Percentiles rank a stretch among this genome's conserved stretches.
phyloP scores from a whole-genome alignment of 2,797 vertebrate species.

The Trematomus bernacchii region DNA sequence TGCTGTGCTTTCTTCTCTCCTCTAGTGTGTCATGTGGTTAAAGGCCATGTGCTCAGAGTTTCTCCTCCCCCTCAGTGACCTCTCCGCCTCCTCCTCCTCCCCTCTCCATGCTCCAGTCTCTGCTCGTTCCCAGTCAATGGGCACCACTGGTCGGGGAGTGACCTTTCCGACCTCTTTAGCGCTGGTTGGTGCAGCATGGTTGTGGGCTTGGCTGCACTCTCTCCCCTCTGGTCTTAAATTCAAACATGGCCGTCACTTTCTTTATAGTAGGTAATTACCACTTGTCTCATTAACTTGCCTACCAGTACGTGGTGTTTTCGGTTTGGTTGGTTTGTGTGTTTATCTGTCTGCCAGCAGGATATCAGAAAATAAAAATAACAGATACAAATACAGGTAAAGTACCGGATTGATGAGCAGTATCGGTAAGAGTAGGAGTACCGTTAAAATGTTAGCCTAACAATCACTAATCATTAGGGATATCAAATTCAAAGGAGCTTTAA shows the following conservation, averaged over 20 bases:
- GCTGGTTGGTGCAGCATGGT: constrained; percentile 48
- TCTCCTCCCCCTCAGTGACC: constrained; percentile 29
- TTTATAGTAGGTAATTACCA: not conserved
- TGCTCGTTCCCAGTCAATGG: constrained; percentile 58
- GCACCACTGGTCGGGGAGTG: constrained; percentile 19
- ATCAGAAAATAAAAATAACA: no score
- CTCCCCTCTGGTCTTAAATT: constrained; percentile 52
- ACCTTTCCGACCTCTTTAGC: constrained; percentile 71
- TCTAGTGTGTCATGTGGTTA: constrained; percentile 49
- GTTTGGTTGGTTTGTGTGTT: no score
- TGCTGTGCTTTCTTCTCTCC: constrained; percentile 34
- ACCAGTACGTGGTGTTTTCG: not conserved
- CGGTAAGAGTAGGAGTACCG: no score
- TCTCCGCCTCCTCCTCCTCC: constrained; percentile 12
- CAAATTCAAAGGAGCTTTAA: no score
- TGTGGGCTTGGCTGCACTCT: constrained; percentile 40
- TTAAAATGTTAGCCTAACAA: no score
- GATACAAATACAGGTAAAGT: no score
- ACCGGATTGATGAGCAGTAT: no score
- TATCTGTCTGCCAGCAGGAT: no score
- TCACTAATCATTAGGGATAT: no score
- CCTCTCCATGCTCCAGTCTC: constrained; percentile 54
- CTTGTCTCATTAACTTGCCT: constrained; percentile 1
- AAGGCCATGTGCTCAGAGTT: constrained; percentile 54
- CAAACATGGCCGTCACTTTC: not conserved